phyloP scores from a whole-genome alignment of 2,113 vertebrate species.

The Neotoma lepida region DNA sequence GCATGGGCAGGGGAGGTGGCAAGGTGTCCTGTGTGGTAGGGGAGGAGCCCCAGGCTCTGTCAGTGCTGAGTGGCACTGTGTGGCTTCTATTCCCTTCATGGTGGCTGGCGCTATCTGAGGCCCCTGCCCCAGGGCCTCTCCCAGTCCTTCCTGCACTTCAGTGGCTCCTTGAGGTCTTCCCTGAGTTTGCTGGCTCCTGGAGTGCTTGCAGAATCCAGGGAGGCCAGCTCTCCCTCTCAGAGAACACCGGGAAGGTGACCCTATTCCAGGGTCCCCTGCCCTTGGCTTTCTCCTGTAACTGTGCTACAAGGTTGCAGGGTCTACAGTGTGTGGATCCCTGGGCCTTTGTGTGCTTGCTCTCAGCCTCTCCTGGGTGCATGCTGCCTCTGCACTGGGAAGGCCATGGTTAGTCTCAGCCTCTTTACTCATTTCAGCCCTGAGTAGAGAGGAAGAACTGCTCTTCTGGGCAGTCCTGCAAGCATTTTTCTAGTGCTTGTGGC shows the following conservation, averaged over 20 bases:
- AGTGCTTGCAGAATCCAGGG: not conserved
- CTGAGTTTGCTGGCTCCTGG: not conserved
- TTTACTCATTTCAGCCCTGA: not conserved
- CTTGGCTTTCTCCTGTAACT: not conserved
- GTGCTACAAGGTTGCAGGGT: not conserved
- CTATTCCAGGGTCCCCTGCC: no score
- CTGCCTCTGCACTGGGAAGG: not conserved
- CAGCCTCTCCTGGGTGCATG: fast-evolving
- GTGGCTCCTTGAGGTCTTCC: not conserved
- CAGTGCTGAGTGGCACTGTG: not conserved
- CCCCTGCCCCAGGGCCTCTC: not conserved
- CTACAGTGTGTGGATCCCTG: not conserved
- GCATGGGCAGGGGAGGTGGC: not conserved
- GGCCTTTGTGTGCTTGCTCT: not conserved
- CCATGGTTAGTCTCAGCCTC: not conserved
- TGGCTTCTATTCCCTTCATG: not conserved
- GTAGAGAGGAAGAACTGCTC: not conserved
- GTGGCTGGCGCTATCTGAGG: not conserved
- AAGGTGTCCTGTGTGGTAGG: not conserved
- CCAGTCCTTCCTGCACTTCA: not conserved
- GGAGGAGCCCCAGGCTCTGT: not conserved
- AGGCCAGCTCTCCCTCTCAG: not conserved
- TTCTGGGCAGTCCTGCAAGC: not conserved
- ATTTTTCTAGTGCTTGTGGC: not conserved
- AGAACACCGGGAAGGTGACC: not conserved